Evolutionary conservation across 2,888 invertebrate genomes (phyloP), one percentile per base, ranked within the genome.

Genomic region (Nasonovia ribisnigri): DNA sequence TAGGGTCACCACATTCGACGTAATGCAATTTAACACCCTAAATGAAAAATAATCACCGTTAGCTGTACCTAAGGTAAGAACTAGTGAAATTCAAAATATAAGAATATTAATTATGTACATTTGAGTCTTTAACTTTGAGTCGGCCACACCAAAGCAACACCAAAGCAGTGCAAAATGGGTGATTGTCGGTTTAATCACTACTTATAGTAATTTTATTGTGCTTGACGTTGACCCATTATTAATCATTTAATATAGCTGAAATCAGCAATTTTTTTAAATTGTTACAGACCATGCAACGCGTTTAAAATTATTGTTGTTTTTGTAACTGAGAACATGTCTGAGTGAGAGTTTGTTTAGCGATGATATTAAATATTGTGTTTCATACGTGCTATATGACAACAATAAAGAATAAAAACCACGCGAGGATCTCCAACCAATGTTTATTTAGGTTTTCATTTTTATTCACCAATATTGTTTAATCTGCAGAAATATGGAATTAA

Each of bases 1-100:
- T 96, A 94, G 96, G 96, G 77, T 96, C 95, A 3, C 98, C 98
- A 60, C 97, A 96, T 95, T 97, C 97, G 3, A 98, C 97, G 95
- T 97, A 98, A 95, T 98, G 98, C 88, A 97, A 96, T 95, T 97
- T 97, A 6, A 97, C 96, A 90, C 97, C 97, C 97, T 97, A 95
- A 67, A 96, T 96, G 90, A 87, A 94, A 94, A 84, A 77, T 90
- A 54, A 93, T 43, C 57, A 51, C 0, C n/a, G 84, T 54, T 86
- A 92, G 8, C 20, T 2, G 46, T 77, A n/a, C 5, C 26, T 57
- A 6, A 42, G 11, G 13, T 54, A 42, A 11, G 13, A 43, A 89
- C 24, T 89, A 29, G 8, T 77, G 20, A 36, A 8, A 36, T 36
- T 77, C 1, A 89, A 16, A 1, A 57, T 60, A 57, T 42, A 57